Evolutionary conservation across 2,113 vertebrate species (phyloP).

Genomic region (human): DNA sequence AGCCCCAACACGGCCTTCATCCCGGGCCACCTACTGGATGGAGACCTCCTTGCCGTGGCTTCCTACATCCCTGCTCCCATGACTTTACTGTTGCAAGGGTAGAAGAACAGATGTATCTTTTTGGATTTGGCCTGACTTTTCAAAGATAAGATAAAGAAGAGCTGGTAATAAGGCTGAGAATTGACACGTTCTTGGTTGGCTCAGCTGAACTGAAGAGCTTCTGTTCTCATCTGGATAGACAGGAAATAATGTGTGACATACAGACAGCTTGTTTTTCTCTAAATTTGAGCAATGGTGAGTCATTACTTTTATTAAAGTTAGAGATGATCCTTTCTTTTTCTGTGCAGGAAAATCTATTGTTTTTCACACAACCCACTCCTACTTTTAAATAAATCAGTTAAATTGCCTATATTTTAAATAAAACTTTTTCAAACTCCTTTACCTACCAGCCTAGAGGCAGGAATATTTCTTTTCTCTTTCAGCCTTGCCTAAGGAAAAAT

Average conservation of each 20-base stretch:
- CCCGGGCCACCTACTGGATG: background rate
- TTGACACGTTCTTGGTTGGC: conserved; percentile 62
- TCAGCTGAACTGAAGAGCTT: conserved; percentile 64
- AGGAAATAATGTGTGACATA: conserved; percentile 72
- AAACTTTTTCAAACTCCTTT: conserved; percentile 58
- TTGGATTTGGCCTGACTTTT: background rate
- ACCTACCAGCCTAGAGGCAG: conserved; percentile 64
- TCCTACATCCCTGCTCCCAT: background rate
- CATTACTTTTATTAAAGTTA: conserved; percentile 77
- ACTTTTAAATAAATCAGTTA: conserved; percentile 72
- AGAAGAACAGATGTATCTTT: background rate
- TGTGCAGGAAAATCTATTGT: conserved; percentile 74
- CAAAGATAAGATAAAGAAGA: background rate
- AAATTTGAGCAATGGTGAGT: conserved; percentile 79
- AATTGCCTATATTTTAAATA: conserved; percentile 63
- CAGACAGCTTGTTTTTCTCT: conserved; percentile 75
- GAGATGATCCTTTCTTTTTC: conserved; percentile 70
- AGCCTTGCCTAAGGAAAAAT: conserved; percentile 59
- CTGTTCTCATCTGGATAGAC: conserved; percentile 72
- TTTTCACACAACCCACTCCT: conserved; percentile 72
- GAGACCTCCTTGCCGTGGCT: background rate
- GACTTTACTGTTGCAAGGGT: background rate
- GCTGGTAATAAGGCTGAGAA: background rate
- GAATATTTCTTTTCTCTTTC: conserved; percentile 62
- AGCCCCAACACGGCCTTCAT: background rate